A percentile compares a stretch with the other conserved stretches of the same genome.
Evolutionary conservation across 2,797 vertebrate species (phyloP).

Genomic region (Pantherophis alleghaniensis): DNA sequence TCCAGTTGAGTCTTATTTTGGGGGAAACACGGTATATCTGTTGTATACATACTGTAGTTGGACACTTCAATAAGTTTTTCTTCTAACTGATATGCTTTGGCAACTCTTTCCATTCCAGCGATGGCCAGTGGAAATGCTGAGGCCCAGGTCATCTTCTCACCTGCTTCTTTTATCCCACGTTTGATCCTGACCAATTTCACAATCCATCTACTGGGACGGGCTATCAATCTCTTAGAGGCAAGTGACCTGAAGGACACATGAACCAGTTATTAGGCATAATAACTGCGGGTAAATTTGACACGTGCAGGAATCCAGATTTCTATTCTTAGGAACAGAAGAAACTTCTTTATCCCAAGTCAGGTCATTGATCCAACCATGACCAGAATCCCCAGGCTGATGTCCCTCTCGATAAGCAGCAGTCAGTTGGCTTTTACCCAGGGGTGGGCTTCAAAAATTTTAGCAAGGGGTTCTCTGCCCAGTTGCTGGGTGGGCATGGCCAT

Average conservation of each 20-base stretch:
- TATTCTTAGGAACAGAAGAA: not conserved
- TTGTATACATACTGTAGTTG: not conserved
- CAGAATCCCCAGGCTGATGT: no score
- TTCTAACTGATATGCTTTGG: not conserved
- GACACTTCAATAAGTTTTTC: not conserved
- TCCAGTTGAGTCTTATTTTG: no score
- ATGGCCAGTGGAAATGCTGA: conserved; percentile 80
- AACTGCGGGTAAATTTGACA: not conserved
- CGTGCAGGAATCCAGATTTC: no score
- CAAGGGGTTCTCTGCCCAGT: no score
- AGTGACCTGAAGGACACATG: conserved; percentile 35
- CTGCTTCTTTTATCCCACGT: conserved; percentile 82
- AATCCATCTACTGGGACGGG: conserved; percentile 75
- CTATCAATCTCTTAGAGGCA: conserved; percentile 85
- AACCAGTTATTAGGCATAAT: not conserved
- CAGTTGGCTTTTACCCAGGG: no score
- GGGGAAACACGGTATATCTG: no score
- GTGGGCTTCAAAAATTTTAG: no score
- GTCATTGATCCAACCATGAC: no score
- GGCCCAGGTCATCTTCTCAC: conserved; percentile 81
- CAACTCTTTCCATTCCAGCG: conserved; percentile 62
- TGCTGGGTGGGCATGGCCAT: no score
- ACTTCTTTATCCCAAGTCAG: not conserved
- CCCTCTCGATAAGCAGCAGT: no score
- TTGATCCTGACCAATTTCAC: conserved; percentile 79